These are phyloP conservation scores for Petromus typicus DNA, from an alignment of 2,113 vertebrate species.

Conservation along the genomic window DNA sequence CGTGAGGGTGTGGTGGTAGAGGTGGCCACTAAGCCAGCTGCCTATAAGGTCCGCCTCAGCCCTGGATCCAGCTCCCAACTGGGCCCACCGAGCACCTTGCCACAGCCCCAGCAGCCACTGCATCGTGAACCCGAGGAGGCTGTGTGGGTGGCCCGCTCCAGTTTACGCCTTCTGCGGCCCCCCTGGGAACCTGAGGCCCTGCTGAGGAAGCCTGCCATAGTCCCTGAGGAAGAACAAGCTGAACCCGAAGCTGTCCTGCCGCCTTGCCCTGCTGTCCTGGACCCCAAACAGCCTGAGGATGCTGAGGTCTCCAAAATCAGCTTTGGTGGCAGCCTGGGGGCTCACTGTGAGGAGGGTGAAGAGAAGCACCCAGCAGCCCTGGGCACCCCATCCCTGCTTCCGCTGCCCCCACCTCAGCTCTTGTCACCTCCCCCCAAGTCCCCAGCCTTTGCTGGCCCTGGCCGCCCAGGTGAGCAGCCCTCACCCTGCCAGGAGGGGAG, in stretches of 20 bases:
- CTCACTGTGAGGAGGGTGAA: constrained; percentile 86
- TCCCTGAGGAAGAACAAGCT: constrained; percentile 85
- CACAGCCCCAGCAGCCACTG: constrained; percentile 62
- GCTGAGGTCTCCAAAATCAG: constrained; percentile 93
- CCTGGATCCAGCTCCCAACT: constrained; percentile 57
- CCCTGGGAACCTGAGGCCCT: constrained; percentile 88
- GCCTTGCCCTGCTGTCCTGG: constrained; percentile 68
- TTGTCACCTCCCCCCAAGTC: constrained; percentile 85
- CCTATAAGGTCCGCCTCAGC: constrained; percentile 89
- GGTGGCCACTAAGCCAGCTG: constrained; percentile 90
- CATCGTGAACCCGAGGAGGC: constrained; percentile 81
- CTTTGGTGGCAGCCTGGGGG: constrained; percentile 82
- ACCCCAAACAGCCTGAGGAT: constrained; percentile 85
- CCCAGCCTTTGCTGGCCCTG: constrained; percentile 83
- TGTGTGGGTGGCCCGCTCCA: constrained; percentile 91
- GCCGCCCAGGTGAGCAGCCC: constrained; percentile 82
- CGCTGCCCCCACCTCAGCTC: constrained; percentile 77
- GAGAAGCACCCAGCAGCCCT: constrained; percentile 81
- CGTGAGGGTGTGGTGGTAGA: constrained; percentile 91
- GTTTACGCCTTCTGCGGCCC: constrained; percentile 90
- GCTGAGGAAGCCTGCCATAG: constrained; percentile 78
- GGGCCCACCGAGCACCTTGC: not conserved
- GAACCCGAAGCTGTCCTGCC: constrained; percentile 70
- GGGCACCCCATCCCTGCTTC: constrained; percentile 77
- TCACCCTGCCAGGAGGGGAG: constrained; percentile 84